phyloP scores from a whole-genome alignment of 2,797 vertebrate genomes.

The Sebastes oblongus region DNA sequence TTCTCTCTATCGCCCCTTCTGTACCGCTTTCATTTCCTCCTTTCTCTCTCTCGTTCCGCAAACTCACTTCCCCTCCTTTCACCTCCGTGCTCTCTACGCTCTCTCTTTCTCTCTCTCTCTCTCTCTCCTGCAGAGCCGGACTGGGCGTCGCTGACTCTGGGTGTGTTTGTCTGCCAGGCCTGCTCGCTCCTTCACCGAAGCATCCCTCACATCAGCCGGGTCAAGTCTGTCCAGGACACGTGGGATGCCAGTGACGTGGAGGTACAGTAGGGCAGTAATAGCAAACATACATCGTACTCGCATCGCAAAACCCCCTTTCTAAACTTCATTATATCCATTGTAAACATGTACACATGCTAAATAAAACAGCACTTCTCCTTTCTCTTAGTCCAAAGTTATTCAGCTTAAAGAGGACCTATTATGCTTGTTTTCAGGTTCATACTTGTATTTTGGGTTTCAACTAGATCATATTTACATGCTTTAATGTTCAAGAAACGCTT shows the following conservation, averaged over 20 bases:
- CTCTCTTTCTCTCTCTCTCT: not conserved
- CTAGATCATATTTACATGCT: too few species aligned
- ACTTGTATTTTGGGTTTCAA: too few species aligned
- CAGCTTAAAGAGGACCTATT: not conserved
- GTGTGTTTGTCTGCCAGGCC: slow-evolving; percentile 93
- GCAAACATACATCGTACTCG: not conserved
- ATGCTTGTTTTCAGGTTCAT: too few species aligned
- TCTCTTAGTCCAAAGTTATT: not conserved
- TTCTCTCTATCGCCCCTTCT: not conserved
- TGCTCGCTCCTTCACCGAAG: slow-evolving; percentile 94
- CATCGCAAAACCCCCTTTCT: not conserved
- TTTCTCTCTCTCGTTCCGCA: not conserved
- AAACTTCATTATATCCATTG: not conserved
- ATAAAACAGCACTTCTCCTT: not conserved
- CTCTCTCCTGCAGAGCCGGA: slow-evolving; percentile 86
- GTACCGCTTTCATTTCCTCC: slow-evolving; percentile 14
- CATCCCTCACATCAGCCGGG: slow-evolving; percentile 91
- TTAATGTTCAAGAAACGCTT: too few species aligned
- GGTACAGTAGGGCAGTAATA: slow-evolving; percentile 72
- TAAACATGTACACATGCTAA: not conserved
- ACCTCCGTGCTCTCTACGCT: not conserved
- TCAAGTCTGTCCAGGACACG: slow-evolving; percentile 91
- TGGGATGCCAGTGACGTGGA: slow-evolving; percentile 93
- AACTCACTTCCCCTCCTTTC: not conserved
- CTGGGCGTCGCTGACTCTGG: slow-evolving; percentile 94